Evolutionary conservation across 1,140 invertebrate species (phyloP), one percentile per base, ranked within the genome.

Genomic region (Rhysida immarginata): DNA sequence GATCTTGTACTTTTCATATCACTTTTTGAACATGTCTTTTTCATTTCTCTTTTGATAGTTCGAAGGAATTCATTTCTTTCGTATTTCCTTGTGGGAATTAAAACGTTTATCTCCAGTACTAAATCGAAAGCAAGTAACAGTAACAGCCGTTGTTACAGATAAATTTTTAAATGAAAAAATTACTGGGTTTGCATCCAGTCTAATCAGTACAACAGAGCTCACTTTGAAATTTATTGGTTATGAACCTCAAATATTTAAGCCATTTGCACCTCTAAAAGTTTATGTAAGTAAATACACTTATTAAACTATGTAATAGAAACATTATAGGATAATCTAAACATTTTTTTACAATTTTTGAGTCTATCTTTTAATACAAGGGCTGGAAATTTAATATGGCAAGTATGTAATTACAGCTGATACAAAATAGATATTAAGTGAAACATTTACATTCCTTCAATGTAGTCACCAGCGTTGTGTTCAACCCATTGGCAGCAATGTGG

Each of bases 181-280:
- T 2, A 81, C 87, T 61, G 93, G 92, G 0, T 92, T 83, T 72
- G 84, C 90, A 0, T 82, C 82, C 24, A 85, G 91, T 0, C 74
- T 88, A 53, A 83, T 96, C 26, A 94, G 82, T 66, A 90, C 89
- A 68, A 89, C 87, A 0, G 84, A 82, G 2, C 73, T 94, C 11
- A 77, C 79, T 55, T 74, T 96, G 0, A 74, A 80, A 35, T 93
- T 95, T 68, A 73, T 96, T 0, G 93, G 93, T 1, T 87, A 86
- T 24, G 81, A 81, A 0, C 85, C 92, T 2, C 87, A 95, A 71
- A 82, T 96, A 13, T 96, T 96, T 70, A 96, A 96, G 69, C 91
- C 93, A 0, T 74, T 83, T 1, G 93, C 95, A 85, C 85, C 89
- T 0, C 83, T 89, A 63, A 81, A 79, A 57, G 71, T 76, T 59